Evolutionary conservation across 2,888 invertebrate genomes (phyloP), one percentile per base, ranked within the genome.

Genomic region (Microctonus aethiopoides): DNA sequence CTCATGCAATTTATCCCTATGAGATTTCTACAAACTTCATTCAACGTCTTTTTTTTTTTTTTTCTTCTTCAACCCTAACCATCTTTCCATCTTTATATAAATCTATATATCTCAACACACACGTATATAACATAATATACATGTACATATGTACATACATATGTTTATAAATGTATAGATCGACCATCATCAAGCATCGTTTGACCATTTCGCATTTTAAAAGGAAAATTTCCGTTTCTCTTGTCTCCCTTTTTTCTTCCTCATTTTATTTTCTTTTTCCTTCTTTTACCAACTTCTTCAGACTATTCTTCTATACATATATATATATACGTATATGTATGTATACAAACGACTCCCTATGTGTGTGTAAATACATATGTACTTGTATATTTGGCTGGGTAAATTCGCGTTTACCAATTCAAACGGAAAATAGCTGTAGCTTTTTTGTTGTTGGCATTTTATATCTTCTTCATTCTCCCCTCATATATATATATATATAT

Each of bases 351-450:
- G n/a, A n/a, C n/a, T n/a, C n/a, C n/a, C n/a, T n/a, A n/a, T n/a
- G n/a, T n/a, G n/a, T n/a, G n/a, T n/a, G n/a, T n/a, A n/a, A n/a
- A n/a, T n/a, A n/a, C n/a, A n/a, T n/a, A n/a, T n/a, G n/a, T n/a
- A n/a, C n/a, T n/a, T n/a, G n/a, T n/a, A n/a, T n/a, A n/a, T n/a
- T n/a, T n/a, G n/a, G n/a, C n/a, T 16, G 46, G 7, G 16, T 46
- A 16, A 2, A n/a, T 46, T 16, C 16, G 16, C 16, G 78, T 75
- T 78, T 80, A 79, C 75, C 83, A 83, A 81, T 79, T 86, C 84
- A 79, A 80, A 83, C 84, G 86, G 86, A 86, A 86, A 86, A 86
- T 86, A 85, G 85, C 85, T 79, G 80, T 46, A 80, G 82, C 81
- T 82, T 81, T 81, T 81, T 84, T 86, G 86, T 81, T 80, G 69